Evolutionary conservation across 30 jellyfish, hydroid and myxozoan genomes (phyloP), one percentile per base, ranked within the genome.

Genomic region (Clytia hemisphaerica): DNA sequence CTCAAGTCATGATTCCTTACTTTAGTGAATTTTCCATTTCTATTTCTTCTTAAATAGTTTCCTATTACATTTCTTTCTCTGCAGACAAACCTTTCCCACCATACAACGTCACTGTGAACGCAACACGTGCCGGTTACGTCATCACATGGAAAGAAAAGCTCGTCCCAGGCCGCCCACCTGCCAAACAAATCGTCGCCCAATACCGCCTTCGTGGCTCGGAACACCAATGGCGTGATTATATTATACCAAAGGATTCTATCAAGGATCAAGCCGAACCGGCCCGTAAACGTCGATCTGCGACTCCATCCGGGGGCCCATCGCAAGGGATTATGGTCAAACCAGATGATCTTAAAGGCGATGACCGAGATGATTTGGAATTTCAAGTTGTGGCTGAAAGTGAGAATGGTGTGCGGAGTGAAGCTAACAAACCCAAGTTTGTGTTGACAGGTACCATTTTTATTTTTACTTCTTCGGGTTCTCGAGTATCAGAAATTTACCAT

Each of bases 81-180:
- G 92, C 37, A 58, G 62, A 53, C 51, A 51, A 76, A 1, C 99
- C 99, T 14, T 76, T 82, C 45, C 84, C 94, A 12, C 99, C 99
- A 12, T 66, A 65, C 48, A 71, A 49, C 4, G 24, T 91, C 49
- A 37, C 29, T 35, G 88, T 91, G 40, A 91, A 82, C 60, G 49
- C 44, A 5, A 58, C 99, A 7, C 31, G 34, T 26, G 21, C 22
- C 6, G 99, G 99, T 3, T 91, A 69, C 76, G 47, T 47, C 15
- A 53, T 91, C 44, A 59, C 49, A 14, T 91, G 99, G 99, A 33
- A 51, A 61, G 54, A 45, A 40, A 40, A 45, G 7, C 46, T 77
- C 18, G 78, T 94, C 2, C 99, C 99, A 0, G 94, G 94, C n/a
- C 95, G 99, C 4, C 95, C 95, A 2, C 42, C 88, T 14, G 71